Conservation (phyloP, 2,113 vertebrate genomes). For the Ctenodactylus gundi region DNA sequence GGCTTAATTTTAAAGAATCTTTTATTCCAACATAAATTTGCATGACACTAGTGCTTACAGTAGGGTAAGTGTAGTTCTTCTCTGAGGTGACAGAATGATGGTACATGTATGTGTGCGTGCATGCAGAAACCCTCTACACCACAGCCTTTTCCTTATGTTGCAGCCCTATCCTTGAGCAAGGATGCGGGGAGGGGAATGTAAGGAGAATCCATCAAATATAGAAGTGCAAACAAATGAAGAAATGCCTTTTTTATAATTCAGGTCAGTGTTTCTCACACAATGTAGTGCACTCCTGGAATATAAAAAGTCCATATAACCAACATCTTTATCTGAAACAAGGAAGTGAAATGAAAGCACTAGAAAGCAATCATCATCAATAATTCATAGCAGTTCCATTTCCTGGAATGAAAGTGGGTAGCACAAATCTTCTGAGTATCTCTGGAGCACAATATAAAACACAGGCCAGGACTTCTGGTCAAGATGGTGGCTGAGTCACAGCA, state of each 20-base stretch:
- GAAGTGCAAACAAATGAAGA: neutral
- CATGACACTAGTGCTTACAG: neutral
- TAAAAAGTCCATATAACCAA: constrained; percentile 56
- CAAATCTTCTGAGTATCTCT: constrained; percentile 20
- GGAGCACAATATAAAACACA: constrained; percentile 10
- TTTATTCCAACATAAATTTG: constrained; percentile 41
- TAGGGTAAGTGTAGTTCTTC: neutral
- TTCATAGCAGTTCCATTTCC: constrained; percentile 71
- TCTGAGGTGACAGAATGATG: neutral
- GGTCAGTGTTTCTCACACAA: constrained; percentile 31
- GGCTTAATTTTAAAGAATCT: constrained; percentile 19
- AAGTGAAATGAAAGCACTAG: constrained; percentile 61
- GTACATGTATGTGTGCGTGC: neutral
- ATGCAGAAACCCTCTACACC: neutral
- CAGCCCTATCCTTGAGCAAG: neutral
- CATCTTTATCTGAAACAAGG: constrained; percentile 59
- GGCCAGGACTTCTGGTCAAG: too few species aligned
- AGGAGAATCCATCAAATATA: neutral
- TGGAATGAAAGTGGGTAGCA: constrained; percentile 40
- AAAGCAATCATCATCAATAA: constrained; percentile 72
- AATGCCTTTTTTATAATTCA: neutral
- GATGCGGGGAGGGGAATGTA: neutral
- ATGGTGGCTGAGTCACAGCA: too few species aligned
- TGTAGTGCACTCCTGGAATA: neutral
- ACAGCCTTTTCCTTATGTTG: neutral